Conservation (phyloP, 2,888 invertebrate genomes). For the Nesidiocoris tenuis region DNA sequence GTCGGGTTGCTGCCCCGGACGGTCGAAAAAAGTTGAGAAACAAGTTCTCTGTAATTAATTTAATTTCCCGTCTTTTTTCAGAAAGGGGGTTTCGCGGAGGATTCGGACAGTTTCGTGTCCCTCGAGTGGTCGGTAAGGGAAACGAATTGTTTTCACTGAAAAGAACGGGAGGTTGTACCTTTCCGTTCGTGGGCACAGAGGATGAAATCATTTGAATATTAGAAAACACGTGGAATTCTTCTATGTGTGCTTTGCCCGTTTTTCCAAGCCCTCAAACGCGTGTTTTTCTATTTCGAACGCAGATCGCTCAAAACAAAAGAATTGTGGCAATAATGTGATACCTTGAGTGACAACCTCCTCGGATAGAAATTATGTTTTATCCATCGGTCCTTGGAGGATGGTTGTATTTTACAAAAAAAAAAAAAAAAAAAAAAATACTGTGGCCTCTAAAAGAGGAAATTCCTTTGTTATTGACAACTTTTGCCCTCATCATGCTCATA, state of each 20-base stretch:
- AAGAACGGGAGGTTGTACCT: not conserved
- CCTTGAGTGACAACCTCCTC: no score
- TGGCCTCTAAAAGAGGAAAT: no score
- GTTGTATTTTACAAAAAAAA: no score
- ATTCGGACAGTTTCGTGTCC: conserved; percentile 14
- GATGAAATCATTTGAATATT: not conserved
- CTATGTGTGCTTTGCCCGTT: not conserved
- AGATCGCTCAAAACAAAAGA: not conserved
- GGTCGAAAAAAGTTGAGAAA: conserved; percentile 30
- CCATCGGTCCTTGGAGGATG: no score
- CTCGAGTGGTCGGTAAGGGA: conserved; percentile 4
- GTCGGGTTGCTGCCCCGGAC: not conserved
- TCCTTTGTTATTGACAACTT: no score
- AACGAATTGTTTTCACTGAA: conserved; percentile 27
- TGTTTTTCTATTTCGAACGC: not conserved
- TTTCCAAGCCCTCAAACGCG: not conserved
- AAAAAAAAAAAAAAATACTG: no score
- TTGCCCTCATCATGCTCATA: no score
- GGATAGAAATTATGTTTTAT: no score
- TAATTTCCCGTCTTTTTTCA: conserved; percentile 20
- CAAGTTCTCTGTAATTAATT: conserved; percentile 39
- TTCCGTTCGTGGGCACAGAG: no score
- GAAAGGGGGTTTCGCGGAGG: conserved; percentile 8
- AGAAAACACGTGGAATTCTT: not conserved
- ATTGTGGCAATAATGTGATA: not conserved